Evolutionary conservation across 2,113 vertebrate species (phyloP).

Genomic region (Lycaon pictus): DNA sequence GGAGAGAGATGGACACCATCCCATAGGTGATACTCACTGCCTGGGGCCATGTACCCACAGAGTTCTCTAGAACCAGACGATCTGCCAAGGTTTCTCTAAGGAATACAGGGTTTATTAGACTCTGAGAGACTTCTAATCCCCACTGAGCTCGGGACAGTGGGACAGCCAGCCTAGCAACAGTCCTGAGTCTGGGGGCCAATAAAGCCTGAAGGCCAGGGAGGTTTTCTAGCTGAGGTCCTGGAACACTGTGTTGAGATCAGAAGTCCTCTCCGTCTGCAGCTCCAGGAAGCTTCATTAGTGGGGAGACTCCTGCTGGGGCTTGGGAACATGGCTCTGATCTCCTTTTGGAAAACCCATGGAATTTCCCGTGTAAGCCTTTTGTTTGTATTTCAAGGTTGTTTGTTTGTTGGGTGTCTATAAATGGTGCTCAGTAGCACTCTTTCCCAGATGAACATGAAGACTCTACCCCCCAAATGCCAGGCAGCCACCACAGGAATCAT

Average conservation of each 20-base stretch:
- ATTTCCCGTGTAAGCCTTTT: constrained; percentile 36
- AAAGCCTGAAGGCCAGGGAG: not conserved
- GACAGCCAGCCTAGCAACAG: not conserved
- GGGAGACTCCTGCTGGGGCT: not conserved
- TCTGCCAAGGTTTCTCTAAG: not conserved
- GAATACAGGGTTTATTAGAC: not conserved
- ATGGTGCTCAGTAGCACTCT: constrained; percentile 68
- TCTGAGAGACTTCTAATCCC: not conserved
- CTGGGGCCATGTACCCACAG: no score
- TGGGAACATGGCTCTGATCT: not conserved
- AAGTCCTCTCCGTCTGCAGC: not conserved
- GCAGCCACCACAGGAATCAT: not conserved
- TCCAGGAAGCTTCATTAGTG: not conserved
- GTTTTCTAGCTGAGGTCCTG: not conserved
- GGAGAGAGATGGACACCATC: not conserved
- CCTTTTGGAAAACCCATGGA: constrained; percentile 55
- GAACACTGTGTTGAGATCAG: not conserved
- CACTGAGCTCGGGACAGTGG: not conserved
- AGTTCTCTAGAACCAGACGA: not conserved
- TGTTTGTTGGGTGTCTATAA: constrained; percentile 42
- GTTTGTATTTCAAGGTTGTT: constrained; percentile 27
- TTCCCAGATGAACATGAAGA: not conserved
- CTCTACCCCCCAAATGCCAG: constrained; percentile 11
- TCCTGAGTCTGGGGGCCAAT: not conserved
- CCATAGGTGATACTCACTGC: not conserved